A percentile compares a stretch with the other conserved stretches of the same genome.
Conservation (phyloP, 2,888 invertebrate species). For the Coelopa pilipes region DNA sequence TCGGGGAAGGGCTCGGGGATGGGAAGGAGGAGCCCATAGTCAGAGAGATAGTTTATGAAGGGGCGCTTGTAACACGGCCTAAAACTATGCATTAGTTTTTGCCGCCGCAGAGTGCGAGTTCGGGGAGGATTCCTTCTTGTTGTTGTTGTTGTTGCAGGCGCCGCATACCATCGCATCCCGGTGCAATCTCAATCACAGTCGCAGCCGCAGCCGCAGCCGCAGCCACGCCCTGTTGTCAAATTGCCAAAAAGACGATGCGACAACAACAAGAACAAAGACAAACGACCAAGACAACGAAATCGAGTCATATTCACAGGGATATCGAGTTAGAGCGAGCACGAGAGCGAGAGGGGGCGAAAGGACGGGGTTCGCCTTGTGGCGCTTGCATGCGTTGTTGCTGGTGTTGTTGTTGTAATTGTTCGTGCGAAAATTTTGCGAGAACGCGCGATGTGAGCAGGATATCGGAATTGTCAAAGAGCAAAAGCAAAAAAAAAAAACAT, state of each 20-base stretch:
- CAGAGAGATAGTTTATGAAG: background rate
- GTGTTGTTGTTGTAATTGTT: background rate
- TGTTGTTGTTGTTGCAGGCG: conserved; percentile 7
- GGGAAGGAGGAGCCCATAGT: too few species aligned
- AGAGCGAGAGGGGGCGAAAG: too few species aligned
- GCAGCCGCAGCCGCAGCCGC: background rate
- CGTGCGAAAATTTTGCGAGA: conserved; percentile 17
- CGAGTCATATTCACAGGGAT: background rate
- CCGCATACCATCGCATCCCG: background rate
- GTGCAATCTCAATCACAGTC: conserved; percentile 45
- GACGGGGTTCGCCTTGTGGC: background rate
- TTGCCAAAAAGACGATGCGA: conserved; percentile 45
- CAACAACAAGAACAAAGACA: background rate
- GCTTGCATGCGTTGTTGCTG: conserved; percentile 5
- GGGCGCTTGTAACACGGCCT: conserved; percentile 34
- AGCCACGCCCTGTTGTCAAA: conserved; percentile 55
- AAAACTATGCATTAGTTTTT: conserved; percentile 49
- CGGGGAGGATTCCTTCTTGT: conserved; percentile 33
- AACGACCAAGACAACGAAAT: background rate
- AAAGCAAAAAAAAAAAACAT: too few species aligned
- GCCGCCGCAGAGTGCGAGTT: conserved; percentile 39
- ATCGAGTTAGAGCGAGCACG: too few species aligned
- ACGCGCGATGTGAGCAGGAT: too few species aligned
- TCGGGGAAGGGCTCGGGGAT: too few species aligned
- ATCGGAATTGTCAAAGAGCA: too few species aligned